Evolutionary conservation across 2,888 invertebrate genomes (phyloP), one percentile per base, ranked within the genome.

Genomic region (Volucella bombylans): DNA sequence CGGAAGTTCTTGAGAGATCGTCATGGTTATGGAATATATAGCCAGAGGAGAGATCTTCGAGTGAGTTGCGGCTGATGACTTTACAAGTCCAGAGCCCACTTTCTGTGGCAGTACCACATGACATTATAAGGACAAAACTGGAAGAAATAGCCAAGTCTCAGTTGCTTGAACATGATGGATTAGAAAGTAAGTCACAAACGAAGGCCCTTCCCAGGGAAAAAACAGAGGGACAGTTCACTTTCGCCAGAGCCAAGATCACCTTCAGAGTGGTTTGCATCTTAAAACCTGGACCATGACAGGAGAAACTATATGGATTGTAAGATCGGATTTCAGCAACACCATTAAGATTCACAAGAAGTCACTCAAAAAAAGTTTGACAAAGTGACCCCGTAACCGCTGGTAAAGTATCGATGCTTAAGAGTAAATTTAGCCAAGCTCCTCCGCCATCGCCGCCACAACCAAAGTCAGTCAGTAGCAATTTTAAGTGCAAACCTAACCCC

Each of bases 31-130:
- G 92, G 98, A 99, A 93, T 96, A 96, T 89, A 96, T 98, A 87
- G 95, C 96, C 82, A 98, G 98, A 1, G 98, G 98, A 0, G 98
- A 99, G 90, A 93, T 99, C 45, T 98, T 98, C 90, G 97, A 98
- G 90, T 93, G 98, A 68, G 97, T 99, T 1, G 96, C 97, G 0
- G 97, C 97, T 11, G 98, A 98, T 88, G 97, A 97, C 89, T n/a
- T n/a, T n/a, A n/a, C n/a, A n/a, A n/a, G n/a, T n/a, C n/a, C n/a
- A n/a, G n/a, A n/a, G n/a, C n/a, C n/a, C n/a, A n/a, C n/a, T n/a
- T n/a, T n/a, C n/a, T n/a, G n/a, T n/a, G n/a, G n/a, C n/a, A n/a
- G n/a, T 89, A 38, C 88, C 89, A n/a, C 89, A 88, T 69, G 89
- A 89, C 54, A 82, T 89, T 65, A 86, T 90, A 50, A 91, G 91